phyloP scores from a whole-genome alignment of 2,113 vertebrate genomes.

The Monarcha castaneiventris region DNA sequence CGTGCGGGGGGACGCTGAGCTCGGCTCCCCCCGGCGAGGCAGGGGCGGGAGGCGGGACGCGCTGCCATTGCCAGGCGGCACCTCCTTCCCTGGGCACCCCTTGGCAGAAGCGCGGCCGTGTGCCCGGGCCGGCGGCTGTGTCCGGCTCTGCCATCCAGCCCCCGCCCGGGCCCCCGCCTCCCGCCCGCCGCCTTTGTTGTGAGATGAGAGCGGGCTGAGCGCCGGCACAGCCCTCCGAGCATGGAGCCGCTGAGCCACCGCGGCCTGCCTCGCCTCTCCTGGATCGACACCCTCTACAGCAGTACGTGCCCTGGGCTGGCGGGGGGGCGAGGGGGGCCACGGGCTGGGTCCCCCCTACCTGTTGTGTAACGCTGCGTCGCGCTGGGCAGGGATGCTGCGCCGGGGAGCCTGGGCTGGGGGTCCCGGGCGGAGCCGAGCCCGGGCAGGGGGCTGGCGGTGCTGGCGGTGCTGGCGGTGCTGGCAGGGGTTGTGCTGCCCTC shows the following conservation, averaged over 20 bases:
- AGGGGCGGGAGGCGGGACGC: conserved; percentile 50
- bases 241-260: conserved; percentile 95
- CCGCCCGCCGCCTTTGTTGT: conserved; percentile 73
- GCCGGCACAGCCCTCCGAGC: conserved; percentile 51
- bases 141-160: not conserved
- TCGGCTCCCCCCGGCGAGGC: conserved; percentile 24
- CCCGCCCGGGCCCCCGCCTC: conserved; percentile 46
- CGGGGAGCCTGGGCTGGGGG: not conserved
- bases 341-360: not conserved
- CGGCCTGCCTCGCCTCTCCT: conserved; percentile 93
- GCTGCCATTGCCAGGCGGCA: conserved; percentile 32
- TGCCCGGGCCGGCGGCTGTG: not conserved
- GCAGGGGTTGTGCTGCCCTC: not conserved
- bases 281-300: conserved; percentile 98
- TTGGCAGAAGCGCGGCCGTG: not conserved
- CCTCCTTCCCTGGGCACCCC: conserved; percentile 32
- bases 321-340: not conserved
- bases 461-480: not conserved
- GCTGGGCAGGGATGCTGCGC: not conserved
- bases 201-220: conserved; percentile 63
- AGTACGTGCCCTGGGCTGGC: conserved; percentile 80
- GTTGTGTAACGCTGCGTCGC: conserved; percentile 54
- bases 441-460: not conserved
- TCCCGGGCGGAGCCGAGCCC: not conserved
- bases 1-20: not conserved